Conservation (phyloP, 2,797 vertebrate genomes). For the Salarias fasciatus region DNA sequence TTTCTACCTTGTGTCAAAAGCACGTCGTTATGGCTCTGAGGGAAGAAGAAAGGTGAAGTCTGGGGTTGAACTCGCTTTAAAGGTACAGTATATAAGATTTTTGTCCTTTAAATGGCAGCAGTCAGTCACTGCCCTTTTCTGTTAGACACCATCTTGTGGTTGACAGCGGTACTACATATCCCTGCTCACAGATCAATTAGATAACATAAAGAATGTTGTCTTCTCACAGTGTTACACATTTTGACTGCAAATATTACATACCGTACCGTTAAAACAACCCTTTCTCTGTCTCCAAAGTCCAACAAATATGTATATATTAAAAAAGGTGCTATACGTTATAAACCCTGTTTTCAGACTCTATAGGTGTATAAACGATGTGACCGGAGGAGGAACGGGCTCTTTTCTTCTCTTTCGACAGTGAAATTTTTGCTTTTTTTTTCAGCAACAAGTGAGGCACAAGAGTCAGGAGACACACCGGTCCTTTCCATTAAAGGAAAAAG, state of each 20-base stretch:
- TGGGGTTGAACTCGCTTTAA: too few species aligned
- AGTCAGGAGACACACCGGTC: conserved; percentile 39
- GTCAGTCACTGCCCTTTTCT: too few species aligned
- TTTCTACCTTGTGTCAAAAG: not conserved
- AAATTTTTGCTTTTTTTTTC: conserved; percentile 34
- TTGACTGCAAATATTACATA: too few species aligned
- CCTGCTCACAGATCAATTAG: too few species aligned
- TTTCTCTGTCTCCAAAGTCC: conserved; percentile 8
- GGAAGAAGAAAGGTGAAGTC: conserved; percentile 7
- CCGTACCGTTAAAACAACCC: too few species aligned
- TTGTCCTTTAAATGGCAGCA: too few species aligned
- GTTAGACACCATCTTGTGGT: too few species aligned
- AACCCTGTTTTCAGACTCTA: conserved; percentile 50
- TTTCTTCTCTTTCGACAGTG: conserved; percentile 10
- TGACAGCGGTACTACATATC: too few species aligned
- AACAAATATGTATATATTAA: not conserved
- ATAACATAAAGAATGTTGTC: too few species aligned
- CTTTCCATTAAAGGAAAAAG: conserved; percentile 6
- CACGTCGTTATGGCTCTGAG: conserved; percentile 20
- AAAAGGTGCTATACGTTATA: conserved; percentile 40
- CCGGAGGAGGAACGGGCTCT: conserved; percentile 10
- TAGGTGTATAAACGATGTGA: conserved; percentile 27
- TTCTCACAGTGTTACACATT: too few species aligned
- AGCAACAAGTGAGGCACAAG: conserved; percentile 67
- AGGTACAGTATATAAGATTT: too few species aligned